Evolutionary conservation across 2,888 invertebrate species (phyloP).

Genomic region (Philopedon plagiatum): DNA sequence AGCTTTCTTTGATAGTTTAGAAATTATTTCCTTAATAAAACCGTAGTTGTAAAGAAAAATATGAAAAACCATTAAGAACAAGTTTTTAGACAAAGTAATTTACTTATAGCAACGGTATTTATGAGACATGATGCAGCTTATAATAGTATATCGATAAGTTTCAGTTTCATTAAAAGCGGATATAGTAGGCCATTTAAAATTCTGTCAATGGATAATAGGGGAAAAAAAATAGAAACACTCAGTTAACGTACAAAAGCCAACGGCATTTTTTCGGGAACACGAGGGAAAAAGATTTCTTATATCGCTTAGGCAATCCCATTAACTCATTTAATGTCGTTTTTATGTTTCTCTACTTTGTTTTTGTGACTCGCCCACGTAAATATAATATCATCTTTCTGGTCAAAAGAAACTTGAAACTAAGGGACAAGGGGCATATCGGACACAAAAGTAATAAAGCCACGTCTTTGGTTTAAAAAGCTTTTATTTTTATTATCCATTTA

Average conservation of each 20-base stretch:
- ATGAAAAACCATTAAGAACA: no score
- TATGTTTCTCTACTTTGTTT: slow-evolving; percentile 32
- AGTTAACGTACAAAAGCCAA: slow-evolving; percentile 36
- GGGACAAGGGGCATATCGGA: slow-evolving; percentile 31
- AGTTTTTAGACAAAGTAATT: no score
- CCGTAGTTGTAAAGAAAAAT: no score
- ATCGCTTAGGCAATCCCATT: slow-evolving; percentile 48
- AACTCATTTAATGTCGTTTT: slow-evolving; percentile 46
- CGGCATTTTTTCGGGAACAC: slow-evolving; percentile 25
- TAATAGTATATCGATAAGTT: slow-evolving; percentile 13
- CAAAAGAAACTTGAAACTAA: slow-evolving; percentile 37
- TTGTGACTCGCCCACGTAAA: slow-evolving; percentile 32
- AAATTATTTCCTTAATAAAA: no score
- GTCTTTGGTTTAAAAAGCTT: slow-evolving; percentile 21
- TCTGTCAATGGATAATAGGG: slow-evolving; percentile 34
- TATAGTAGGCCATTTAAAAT: slow-evolving; percentile 36
- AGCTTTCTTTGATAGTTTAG: no score
- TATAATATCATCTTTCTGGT: slow-evolving; percentile 48
- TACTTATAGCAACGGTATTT: no score
- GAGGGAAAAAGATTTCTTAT: slow-evolving; percentile 33
- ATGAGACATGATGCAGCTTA: no score
- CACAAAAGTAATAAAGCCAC: slow-evolving; percentile 32
- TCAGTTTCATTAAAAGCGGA: slow-evolving; percentile 32
- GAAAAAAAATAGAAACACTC: slow-evolving; percentile 42
- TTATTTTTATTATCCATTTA: slow-evolving; percentile 17